Evolutionary conservation across 2,888 invertebrate genomes (phyloP), one percentile per base, ranked within the genome.

Genomic region (Phalera bucephala): DNA sequence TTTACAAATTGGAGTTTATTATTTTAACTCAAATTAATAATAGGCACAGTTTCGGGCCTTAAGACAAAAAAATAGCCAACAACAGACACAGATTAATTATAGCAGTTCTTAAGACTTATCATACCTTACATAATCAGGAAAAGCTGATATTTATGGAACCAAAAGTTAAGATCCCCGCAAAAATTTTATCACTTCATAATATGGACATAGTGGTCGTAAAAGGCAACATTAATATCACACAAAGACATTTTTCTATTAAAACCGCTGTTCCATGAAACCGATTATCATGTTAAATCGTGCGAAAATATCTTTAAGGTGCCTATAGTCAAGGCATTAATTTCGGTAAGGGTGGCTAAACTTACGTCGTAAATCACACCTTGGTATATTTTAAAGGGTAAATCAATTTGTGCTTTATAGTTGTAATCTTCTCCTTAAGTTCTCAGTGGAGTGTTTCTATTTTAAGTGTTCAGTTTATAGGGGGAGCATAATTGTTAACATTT

Each of bases 241-340:
- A 43, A 39, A 44, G 32, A 44, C 34, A 54, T 56, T 61, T 62
- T 64, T 64, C 54, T 64, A 42, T 58, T 52, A 53, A 54, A 64
- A 54, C 58, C 61, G 62, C 41, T 56, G 52, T 42, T 42, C 52
- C 49, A 48, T 45, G 47, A 59, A 62, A 48, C 59, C 48, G 62
- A 64, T 66, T 56, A 62, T 56, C 52, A 55, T 52, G 58, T 54
- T 55, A 57, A 68, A 61, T 64, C 53, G 68, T 52, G 57, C 46
- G 60, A 47, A 57, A 62, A 49, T 53, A 55, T 61, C 53, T 54
- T 45, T 15, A 15, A 46, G 43, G 43, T 46, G n/a, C n/a, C n/a
- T 9, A 21, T 25, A 25, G 25, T 12, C 11, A 5, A 25, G 25
- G 35, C 35, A 43, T 57, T 50, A 44, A 57, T 48, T 45, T 43